Percentiles rank a stretch among this genome's conserved stretches.
These are phyloP conservation scores for Bagarius yarrelli DNA, from an alignment of 2,113 vertebrate genomes.

Conservation along the genomic window DNA sequence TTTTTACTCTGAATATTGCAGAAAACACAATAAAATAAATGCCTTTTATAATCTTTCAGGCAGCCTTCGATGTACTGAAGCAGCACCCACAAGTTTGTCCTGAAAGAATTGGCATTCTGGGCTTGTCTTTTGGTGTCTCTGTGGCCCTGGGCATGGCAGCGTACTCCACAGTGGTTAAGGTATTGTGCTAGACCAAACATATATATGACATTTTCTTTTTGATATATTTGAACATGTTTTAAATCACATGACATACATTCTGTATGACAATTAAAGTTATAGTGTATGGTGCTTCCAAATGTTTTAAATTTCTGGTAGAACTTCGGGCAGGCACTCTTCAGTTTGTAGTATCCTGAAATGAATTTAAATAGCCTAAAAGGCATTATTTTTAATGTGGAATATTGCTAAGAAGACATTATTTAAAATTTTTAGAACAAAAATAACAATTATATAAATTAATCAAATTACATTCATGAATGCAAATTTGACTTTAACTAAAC, in stretches of 20 bases:
- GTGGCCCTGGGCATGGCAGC: conserved; percentile 53
- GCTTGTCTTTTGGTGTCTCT: conserved; percentile 57
- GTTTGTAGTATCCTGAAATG: too few relatives aligned
- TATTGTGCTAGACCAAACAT: conserved; percentile 12
- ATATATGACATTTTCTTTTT: conserved; percentile 4
- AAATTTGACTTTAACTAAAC: too few relatives aligned
- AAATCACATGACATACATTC: background rate
- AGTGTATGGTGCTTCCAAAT: too few relatives aligned
- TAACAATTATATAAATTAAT: too few relatives aligned
- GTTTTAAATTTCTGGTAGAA: too few relatives aligned
- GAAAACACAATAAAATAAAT: background rate
- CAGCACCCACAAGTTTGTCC: conserved; percentile 54
- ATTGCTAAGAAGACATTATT: too few relatives aligned
- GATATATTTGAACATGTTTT: background rate
- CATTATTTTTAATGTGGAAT: too few relatives aligned
- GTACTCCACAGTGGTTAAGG: conserved; percentile 52
- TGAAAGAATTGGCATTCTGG: conserved; percentile 56
- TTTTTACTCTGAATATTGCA: background rate
- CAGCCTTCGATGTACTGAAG: conserved; percentile 49
- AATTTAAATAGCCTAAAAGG: too few relatives aligned
- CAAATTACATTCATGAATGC: too few relatives aligned
- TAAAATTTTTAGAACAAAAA: too few relatives aligned
- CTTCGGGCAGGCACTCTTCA: too few relatives aligned
- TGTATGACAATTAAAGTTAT: background rate
- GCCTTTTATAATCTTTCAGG: conserved; percentile 38